Evolutionary conservation across 2,113 vertebrate species (phyloP), one percentile per base, ranked within the genome.

Genomic region (Oplegnathus fasciatus): DNA sequence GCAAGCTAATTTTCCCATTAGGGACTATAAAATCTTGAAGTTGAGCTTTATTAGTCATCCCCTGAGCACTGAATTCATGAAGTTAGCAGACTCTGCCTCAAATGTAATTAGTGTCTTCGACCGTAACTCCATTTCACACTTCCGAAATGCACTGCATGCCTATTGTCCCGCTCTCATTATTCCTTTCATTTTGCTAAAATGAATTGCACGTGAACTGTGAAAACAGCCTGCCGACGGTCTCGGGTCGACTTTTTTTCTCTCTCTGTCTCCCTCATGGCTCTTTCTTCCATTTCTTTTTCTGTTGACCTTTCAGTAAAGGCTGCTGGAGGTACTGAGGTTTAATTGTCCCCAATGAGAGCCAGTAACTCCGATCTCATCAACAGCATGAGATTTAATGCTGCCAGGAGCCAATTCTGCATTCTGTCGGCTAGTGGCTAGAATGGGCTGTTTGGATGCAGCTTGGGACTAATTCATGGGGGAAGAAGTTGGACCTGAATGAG

Each of bases 41-140:
- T 87, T 65, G 69, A 86, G 83, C 62, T 83, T 88, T 89, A 88
- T 88, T 88, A 90, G 84, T 88, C 62, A 64, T 85, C 79, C 81
- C 86, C 70, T 7, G 69, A 84, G 87, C 13, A 13, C 80, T 4
- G 62, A 68, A 83, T 83, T 85, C 75, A 70, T 75, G 55, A 86
- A 79, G 88, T 88, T 80, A 84, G 81, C 60, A 77, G 76, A 81
- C 76, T 86, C 83, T 74, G 83, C 69, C 84, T 86, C 78, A 85
- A 50, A 88, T 82, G 80, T 89, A 89, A 91, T 91, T 86, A 91
- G 91, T 61, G 71, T 88, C 77, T 86, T 87, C n/a, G 34, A 72
- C 69, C 82, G 75, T 74, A 87, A 88, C 83, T 87, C 67, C 75
- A 80, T 86, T 89, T 89, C 86, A 86, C 77, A 88, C 68, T 57